phyloP scores from a whole-genome alignment of 2,797 vertebrate species.

The Sebastes jordani region DNA sequence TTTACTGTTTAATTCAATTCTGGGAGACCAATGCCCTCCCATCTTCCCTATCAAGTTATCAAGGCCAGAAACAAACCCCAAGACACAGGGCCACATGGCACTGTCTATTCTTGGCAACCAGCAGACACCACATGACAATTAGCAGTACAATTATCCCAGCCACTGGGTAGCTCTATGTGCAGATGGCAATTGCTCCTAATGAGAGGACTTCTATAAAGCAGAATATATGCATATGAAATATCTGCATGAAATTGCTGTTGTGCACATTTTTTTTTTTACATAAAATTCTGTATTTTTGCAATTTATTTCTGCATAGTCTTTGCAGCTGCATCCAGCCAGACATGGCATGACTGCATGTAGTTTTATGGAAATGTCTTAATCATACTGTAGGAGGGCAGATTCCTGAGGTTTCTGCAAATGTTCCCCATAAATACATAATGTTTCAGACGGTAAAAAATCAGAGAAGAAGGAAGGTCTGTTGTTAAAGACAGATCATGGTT shows the following conservation, averaged over 20 bases:
- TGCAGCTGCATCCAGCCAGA: not conserved
- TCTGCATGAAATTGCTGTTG: constrained; percentile 25
- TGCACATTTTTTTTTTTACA: not conserved
- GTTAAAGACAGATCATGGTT: constrained; percentile 66
- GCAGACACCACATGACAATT: constrained; percentile 75
- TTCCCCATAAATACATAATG: constrained; percentile 34
- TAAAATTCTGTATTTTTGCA: not conserved
- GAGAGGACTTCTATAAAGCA: constrained; percentile 62
- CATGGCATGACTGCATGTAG: constrained; percentile 15
- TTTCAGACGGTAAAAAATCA: constrained; percentile 38
- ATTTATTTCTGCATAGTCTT: not conserved
- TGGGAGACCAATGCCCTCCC: constrained; percentile 53
- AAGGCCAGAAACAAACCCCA: constrained; percentile 68
- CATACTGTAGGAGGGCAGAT: constrained; percentile 28
- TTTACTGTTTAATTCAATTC: constrained; percentile 73
- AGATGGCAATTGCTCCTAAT: constrained; percentile 70
- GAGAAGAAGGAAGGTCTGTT: constrained; percentile 46
- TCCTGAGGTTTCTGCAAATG: constrained; percentile 55
- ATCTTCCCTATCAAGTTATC: constrained; percentile 61
- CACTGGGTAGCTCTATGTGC: constrained; percentile 61
- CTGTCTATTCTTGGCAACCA: constrained; percentile 66
- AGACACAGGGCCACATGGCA: constrained; percentile 71
- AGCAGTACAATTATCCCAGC: constrained; percentile 70
- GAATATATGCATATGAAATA: constrained; percentile 35
- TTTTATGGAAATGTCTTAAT: constrained; percentile 55